phyloP scores from a whole-genome alignment of 2,888 invertebrate species.

The Trimorus sp. region DNA sequence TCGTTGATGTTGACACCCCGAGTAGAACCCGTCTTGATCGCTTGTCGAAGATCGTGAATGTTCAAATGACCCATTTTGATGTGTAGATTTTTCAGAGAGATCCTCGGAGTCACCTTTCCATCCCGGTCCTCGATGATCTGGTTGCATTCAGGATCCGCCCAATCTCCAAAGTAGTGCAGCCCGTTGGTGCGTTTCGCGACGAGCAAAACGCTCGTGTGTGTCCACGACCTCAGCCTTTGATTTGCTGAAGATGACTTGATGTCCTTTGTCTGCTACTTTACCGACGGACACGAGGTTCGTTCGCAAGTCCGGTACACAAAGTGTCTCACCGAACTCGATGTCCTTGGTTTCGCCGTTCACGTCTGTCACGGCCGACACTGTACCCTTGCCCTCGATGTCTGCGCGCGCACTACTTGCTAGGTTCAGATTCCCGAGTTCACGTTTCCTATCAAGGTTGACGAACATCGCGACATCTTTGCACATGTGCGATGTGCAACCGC shows the following conservation, averaged over 20 bases:
- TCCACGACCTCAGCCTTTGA: conserved; percentile 36
- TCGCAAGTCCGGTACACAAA: conserved; percentile 1
- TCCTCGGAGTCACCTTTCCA: background rate
- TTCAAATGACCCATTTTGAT: conserved; percentile 6
- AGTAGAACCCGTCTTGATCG: background rate
- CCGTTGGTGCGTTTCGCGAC: conserved; percentile 28
- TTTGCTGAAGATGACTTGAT: conserved; percentile 36
- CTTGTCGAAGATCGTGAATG: background rate
- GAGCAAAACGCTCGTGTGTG: conserved; percentile 11
- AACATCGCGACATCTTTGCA: conserved; percentile 36
- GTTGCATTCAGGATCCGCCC: background rate
- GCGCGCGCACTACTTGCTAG: conserved; percentile 46
- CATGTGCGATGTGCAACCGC: conserved; percentile 30
- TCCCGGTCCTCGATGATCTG: background rate
- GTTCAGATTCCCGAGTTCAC: conserved; percentile 33
- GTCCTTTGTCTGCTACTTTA: conserved; percentile 38
- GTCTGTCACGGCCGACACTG: conserved; percentile 15
- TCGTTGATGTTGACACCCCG: conserved; percentile 13
- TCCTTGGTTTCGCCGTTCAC: conserved; percentile 6
- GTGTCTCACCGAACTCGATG: background rate
- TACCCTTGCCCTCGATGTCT: conserved; percentile 20
- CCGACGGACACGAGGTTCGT: conserved; percentile 37
- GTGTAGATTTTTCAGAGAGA: background rate
- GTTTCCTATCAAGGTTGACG: conserved; percentile 11
- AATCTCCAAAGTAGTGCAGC: background rate